Evolutionary conservation across 1,140 invertebrate species (phyloP), one percentile per base, ranked within the genome.

Genomic region (Agrypnia vestita): DNA sequence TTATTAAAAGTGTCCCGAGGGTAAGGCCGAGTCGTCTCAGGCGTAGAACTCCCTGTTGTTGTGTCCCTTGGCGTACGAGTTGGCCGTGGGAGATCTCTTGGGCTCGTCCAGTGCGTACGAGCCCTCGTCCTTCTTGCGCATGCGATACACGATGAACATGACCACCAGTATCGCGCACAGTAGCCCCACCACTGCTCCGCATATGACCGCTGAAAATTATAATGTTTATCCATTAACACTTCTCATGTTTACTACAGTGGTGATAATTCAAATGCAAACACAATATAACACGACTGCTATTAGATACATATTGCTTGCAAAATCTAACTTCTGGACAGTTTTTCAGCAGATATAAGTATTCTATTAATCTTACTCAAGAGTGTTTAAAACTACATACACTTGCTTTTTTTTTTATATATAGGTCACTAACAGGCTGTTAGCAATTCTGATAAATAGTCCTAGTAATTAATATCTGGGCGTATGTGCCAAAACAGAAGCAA

Each of bases 111-210:
- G 91, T 7, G 97, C 95, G 87, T 99, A 99, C 80, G 97, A 98
- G 13, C 98, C 98, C 89, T 99, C 98, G 88, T 99, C 98, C 92
- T 99, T 99, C 93, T 99, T 99, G 87, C 98, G 93, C 97, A 99
- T 99, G 86, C 98, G 94, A 89, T 99, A 99, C 7, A 98, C 97
- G 86, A 99, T 98, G 91, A 99, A 99, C 98, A 99, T 99, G 61
- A 99, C 97, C 80, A 99, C 95, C 62, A 99, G 92, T 88, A 99
- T 99, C 85, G 98, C 97, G 90, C 97, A 98, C 19, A 99, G 92
- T 49, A 99, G 90, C 55, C 98, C 97, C 13, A 99, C 97, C 73
- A 99, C 97, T 80, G 97, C 97, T 82, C 98, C 98, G 83, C 98
- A 98, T 87, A 99, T 98, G 62, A 99, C 97, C 89, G 97, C 98